These are phyloP conservation scores for Caenorhabditis imperialis DNA, from an alignment of 2,888 invertebrate genomes.

Conservation along the genomic window DNA sequence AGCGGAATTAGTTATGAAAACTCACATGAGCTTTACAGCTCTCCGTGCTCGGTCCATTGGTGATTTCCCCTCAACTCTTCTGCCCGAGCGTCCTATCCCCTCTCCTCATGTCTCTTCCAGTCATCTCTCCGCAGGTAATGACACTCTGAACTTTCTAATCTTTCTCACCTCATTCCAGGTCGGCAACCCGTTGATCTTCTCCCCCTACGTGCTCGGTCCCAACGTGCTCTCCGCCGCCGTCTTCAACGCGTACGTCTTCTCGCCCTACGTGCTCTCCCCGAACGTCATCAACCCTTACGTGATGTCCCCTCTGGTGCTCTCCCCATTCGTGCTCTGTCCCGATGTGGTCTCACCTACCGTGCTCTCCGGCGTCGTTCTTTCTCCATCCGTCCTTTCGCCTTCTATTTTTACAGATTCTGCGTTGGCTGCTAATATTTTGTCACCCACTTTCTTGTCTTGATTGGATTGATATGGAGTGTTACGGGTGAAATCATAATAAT, in stretches of 20 bases:
- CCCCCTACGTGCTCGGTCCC: conserved; percentile 66
- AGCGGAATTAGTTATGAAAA: too few relatives aligned
- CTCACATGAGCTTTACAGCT: too few relatives aligned
- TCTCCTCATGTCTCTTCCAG: conserved; percentile 63
- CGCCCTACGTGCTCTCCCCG: conserved; percentile 67
- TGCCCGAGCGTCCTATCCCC: conserved; percentile 66
- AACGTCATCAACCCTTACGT: conserved; percentile 75
- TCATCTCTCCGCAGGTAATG: conserved; percentile 64
- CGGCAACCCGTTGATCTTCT: conserved; percentile 63
- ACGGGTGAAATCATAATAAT: too few relatives aligned
- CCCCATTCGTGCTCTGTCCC: conserved; percentile 64
- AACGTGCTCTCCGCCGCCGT: conserved; percentile 70
- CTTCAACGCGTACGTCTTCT: conserved; percentile 71
- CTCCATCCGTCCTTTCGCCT: conserved; percentile 65
- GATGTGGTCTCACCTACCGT: conserved; percentile 68
- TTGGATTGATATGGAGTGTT: too few relatives aligned
- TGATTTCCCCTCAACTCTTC: conserved; percentile 68
- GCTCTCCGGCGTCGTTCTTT: conserved; percentile 62
- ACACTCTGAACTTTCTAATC: background rate
- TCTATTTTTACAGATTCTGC: conserved; percentile 68
- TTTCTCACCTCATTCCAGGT: conserved; percentile 30
- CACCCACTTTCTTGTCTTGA: conserved; percentile 65
- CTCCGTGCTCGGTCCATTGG: conserved; percentile 64
- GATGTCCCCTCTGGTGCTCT: conserved; percentile 62
- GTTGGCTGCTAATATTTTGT: conserved; percentile 63